Percentiles rank a stretch among this genome's conserved stretches.
These are phyloP conservation scores for Lissonota sp. DNA, from an alignment of 2,888 invertebrate genomes.

Conservation along the genomic window DNA sequence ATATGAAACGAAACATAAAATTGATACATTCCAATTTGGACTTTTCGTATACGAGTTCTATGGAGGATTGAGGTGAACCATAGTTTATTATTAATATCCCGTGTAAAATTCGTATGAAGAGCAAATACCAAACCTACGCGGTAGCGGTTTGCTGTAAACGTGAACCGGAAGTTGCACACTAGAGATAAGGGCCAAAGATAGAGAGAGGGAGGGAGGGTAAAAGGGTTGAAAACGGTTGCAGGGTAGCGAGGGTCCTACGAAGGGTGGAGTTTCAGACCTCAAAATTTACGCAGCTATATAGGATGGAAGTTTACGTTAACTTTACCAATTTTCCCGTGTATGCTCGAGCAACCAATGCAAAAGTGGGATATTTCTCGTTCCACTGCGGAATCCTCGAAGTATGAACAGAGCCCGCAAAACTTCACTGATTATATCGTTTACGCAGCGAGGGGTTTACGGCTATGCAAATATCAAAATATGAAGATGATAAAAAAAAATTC, in stretches of 20 bases:
- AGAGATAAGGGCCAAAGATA: neutral
- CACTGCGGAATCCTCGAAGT: neutral
- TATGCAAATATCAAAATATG: neutral
- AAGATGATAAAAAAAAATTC: neutral
- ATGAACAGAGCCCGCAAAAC: neutral
- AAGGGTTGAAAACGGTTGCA: conserved; percentile 28
- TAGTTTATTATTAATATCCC: no score
- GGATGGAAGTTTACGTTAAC: conserved; percentile 44
- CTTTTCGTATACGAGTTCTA: no score
- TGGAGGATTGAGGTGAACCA: no score
- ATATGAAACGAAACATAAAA: no score
- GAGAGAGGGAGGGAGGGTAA: neutral
- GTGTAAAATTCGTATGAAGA: no score
- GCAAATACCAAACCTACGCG: neutral
- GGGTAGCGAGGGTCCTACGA: conserved; percentile 1
- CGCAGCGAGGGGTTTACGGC: neutral
- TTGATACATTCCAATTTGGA: no score
- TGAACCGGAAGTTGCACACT: conserved; percentile 3
- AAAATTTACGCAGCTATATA: conserved; percentile 45
- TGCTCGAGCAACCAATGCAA: conserved; percentile 12
- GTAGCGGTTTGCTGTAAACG: neutral
- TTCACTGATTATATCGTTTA: neutral
- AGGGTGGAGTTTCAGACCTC: conserved; percentile 40
- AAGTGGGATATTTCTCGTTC: neutral
- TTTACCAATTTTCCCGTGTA: conserved; percentile 12